Evolutionary conservation across 2,113 vertebrate species (phyloP), one percentile per base, ranked within the genome.

Genomic region (Hydrochoerus hydrochaeris): DNA sequence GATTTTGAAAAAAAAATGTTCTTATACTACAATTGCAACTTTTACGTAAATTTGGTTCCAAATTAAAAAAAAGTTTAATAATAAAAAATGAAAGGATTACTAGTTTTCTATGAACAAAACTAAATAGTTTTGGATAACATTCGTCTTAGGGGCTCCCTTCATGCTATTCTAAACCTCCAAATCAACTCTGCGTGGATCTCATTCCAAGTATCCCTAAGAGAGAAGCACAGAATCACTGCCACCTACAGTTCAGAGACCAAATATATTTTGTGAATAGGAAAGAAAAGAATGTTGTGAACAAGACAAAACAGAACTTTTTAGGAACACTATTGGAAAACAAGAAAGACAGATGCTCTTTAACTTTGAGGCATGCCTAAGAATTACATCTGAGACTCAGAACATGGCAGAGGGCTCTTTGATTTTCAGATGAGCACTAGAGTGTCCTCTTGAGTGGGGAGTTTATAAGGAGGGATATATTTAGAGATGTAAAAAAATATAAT

Each of bases 211-310:
- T 12, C 5, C 3, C 0, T 8, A 0, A 28, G 60, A 62, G 35
- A 78, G 88, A 91, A 60, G 63, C 9, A 12, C 77, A 0, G 54
- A 60, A 94, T 94, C 63, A 90, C 95, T 96, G 92, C 94, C 96
- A 90, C 60, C 97, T 97, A 57, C 77, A 86, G 97, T 91, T 49
- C 38, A 7, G 24, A 52, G 14, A 1, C 7, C 71, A 91, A 88
- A 75, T 54, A 62, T 22, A 24, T 14, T 63, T 69, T 14, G 26
- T 58, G 75, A 19, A 28, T 16, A 54, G 20, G 22, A 5, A 11
- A 19, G 49, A 52, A 78, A 67, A 32, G 8, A n/a, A 85, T 65
- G 30, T n/a, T 28, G 8, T 13, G 9, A 1, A 32, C 35, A 17
- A 8, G 49, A 54, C 19, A 87, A 67, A 82, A 67, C 0, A 63